Percentiles rank a stretch among this genome's conserved stretches.
Evolutionary conservation across 1,140 invertebrate genomes (phyloP).

Genomic region (Tetramorium simillimum): DNA sequence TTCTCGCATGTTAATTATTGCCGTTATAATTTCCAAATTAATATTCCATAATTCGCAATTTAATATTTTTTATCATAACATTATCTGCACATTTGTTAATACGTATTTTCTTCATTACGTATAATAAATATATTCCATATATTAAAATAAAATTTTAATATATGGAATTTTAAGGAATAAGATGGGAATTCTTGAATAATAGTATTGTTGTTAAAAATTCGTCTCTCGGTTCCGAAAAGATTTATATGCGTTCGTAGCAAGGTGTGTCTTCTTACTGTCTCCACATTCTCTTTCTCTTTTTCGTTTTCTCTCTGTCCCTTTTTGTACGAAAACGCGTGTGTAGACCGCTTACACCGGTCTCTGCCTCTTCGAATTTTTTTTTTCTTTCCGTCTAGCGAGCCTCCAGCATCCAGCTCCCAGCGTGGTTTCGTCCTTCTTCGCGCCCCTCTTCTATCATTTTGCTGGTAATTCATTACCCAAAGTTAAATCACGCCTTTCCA

Average conservation of each 20-base stretch:
- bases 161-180: constrained; percentile 4
- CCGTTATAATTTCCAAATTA: neutral
- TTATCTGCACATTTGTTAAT: too few species aligned
- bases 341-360: neutral
- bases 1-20: neutral
- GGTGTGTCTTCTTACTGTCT: constrained; percentile 32
- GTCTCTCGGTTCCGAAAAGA: constrained; percentile 12
- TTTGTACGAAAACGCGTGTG: neutral
- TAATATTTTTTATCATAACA: too few species aligned
- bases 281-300: constrained; percentile 16
- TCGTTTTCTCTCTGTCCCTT: constrained; percentile 45
- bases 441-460: constrained; percentile 71
- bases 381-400: constrained; percentile 6
- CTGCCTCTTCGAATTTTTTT: neutral
- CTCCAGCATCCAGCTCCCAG: constrained; percentile 24
- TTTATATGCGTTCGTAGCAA: constrained; percentile 5
- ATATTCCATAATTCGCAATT: neutral
- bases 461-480: constrained; percentile 77
- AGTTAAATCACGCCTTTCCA: constrained; percentile 76
- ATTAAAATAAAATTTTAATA: too few species aligned
- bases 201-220: constrained; percentile 43
- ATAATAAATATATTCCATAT: too few species aligned
- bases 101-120: too few species aligned
- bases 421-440: neutral
- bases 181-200: constrained; percentile 44